These are phyloP conservation scores for Notodonta ziczac DNA, from an alignment of 2,888 invertebrate species.

Conservation along the genomic window DNA sequence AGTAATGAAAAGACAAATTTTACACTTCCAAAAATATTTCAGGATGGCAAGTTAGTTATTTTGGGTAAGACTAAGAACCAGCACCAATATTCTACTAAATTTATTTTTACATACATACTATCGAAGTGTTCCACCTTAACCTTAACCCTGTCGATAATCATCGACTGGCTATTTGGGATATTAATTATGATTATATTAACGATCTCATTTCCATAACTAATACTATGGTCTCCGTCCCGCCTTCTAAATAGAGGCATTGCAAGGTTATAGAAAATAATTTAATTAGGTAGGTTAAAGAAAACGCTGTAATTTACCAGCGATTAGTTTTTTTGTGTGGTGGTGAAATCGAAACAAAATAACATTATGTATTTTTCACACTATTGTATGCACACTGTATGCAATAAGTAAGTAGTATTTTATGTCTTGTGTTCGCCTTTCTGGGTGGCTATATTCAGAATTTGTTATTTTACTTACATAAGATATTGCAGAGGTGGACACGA, in stretches of 20 bases:
- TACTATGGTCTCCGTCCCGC: slow-evolving; percentile 49
- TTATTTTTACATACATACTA: slow-evolving; percentile 1
- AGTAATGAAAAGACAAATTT: too few species aligned
- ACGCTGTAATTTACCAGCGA: background rate
- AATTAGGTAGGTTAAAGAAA: background rate
- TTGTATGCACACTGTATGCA: too few species aligned
- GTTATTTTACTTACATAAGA: too few species aligned
- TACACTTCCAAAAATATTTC: too few species aligned
- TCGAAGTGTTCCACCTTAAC: slow-evolving; percentile 34
- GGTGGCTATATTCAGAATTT: too few species aligned
- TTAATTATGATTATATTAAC: slow-evolving; percentile 68
- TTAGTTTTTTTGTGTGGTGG: background rate
- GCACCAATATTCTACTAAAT: background rate
- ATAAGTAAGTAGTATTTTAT: too few species aligned
- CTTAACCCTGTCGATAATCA: slow-evolving; percentile 44
- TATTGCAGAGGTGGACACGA: too few species aligned
- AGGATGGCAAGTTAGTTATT: too few species aligned
- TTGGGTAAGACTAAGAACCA: too few species aligned
- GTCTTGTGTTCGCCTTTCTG: too few species aligned
- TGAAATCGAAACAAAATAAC: background rate
- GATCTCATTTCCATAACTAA: slow-evolving; percentile 67
- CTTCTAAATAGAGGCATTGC: slow-evolving; percentile 41
- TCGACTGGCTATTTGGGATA: slow-evolving; percentile 50
- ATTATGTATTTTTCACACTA: too few species aligned
- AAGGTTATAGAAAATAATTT: slow-evolving; percentile 3